Base-by-base conservation (phyloP, 1,140 invertebrate species). In the Drosophila triauraria region DNA sequence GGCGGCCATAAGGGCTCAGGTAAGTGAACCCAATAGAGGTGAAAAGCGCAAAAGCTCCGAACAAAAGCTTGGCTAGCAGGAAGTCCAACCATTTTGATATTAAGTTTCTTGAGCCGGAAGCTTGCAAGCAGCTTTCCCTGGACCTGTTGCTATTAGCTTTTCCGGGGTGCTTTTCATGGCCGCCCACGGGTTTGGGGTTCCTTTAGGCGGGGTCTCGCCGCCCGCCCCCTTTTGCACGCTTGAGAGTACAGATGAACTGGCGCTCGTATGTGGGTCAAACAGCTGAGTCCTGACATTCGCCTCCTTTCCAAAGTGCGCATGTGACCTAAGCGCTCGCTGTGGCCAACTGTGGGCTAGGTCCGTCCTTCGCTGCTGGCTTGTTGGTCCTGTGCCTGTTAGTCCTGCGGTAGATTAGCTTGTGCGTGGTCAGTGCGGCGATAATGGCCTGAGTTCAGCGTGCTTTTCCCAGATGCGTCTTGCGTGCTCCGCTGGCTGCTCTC, bases 1-100 rank as follows among this genome's bases (percentile, higher is more conserved):
- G 25, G 96, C 97, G 32, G 97, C 97, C 25, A 95, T 98, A 30
- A 95, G 96, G 93, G 96, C 97, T 67, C 97, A 98, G 96, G 97
- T 98, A 95, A 95, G 91, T 92, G 15, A 30, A 30, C 32, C 1
- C 2, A 2, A 13, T 10, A 0, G 30, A 50, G 65, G 58, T 71
- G 57, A 60, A 70, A 67, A 80, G 62, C 75, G 40, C 30, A 0
- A 0, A 8, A 57, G 38, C 25, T 67, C 56, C 63, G 65, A 5
- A 1, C 2, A 12, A 40, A 78, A 76, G 64, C 43, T 47, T 17
- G 1, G 2, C 10, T 4, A 47, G 27, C 13, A 0, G 0, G 10
- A 42, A 57, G 25, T 17, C 20, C 23, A 47, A 62, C 40, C 61
- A 43, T 9, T 32, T 60, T n/a, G 27, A 56, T 44, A 17, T 48